phyloP scores from a whole-genome alignment of 2,797 vertebrate genomes.

The Oreonectes daqikongensis region DNA sequence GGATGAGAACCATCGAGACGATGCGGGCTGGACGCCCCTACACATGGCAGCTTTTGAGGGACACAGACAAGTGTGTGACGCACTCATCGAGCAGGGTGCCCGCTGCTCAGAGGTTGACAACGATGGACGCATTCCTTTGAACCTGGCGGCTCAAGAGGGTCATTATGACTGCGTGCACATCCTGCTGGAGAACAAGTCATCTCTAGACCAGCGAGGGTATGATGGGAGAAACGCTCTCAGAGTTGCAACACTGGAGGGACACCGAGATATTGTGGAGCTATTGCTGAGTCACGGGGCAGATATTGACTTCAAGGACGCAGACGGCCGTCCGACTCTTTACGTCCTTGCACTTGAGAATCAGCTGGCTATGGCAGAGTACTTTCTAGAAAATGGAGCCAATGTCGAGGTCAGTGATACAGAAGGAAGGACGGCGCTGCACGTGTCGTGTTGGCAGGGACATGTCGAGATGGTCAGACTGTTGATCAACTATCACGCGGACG shows the following conservation, averaged over 20 bases:
- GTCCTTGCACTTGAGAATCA: slow-evolving; percentile 97
- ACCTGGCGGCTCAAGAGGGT: slow-evolving; percentile 93
- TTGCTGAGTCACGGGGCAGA: slow-evolving; percentile 90
- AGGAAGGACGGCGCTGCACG: slow-evolving; percentile 95
- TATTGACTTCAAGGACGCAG: slow-evolving; percentile 93
- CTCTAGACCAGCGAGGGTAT: slow-evolving; percentile 92
- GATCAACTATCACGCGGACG: slow-evolving; percentile 86
- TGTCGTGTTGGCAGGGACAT: slow-evolving; percentile 99
- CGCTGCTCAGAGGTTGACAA: slow-evolving; percentile 95
- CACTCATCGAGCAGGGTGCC: slow-evolving; percentile 97
- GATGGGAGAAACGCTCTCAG: slow-evolving; percentile 94
- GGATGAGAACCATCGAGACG: slow-evolving; percentile 97
- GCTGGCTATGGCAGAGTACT: slow-evolving; percentile 93
- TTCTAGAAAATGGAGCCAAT: slow-evolving; percentile 93
- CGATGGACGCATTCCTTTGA: slow-evolving; percentile 92
- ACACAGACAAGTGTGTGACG: slow-evolving; percentile 92
- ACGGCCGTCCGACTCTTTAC: slow-evolving; percentile 95
- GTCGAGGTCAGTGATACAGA: slow-evolving; percentile 93
- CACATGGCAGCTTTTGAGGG: slow-evolving; percentile 98
- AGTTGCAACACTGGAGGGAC: slow-evolving; percentile 92
- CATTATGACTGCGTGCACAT: slow-evolving; percentile 96
- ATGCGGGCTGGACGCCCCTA: slow-evolving; percentile 96
- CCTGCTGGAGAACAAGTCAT: slow-evolving; percentile 91
- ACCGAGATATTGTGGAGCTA: slow-evolving; percentile 93
- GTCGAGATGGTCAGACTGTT: slow-evolving; percentile 93